Conservation (phyloP, 2,113 vertebrate genomes). For the Coreoperca whiteheadi region DNA sequence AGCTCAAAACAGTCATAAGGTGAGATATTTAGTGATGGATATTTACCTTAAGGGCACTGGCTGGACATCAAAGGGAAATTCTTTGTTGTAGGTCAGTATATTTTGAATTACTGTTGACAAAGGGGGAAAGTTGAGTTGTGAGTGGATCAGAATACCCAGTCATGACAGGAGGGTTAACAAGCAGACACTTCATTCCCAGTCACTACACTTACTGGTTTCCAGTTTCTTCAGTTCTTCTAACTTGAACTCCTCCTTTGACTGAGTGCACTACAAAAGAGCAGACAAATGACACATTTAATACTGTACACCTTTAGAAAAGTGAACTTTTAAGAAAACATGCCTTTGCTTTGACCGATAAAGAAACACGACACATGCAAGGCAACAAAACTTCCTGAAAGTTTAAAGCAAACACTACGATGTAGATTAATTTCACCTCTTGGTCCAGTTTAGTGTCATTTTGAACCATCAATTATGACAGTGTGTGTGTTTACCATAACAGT, state of each 20-base stretch:
- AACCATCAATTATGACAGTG: too few species aligned
- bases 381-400: too few species aligned
- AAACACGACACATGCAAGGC: background rate
- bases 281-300: background rate
- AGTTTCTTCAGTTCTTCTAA: slow-evolving; percentile 97
- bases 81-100: slow-evolving; percentile 96
- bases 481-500: too few species aligned
- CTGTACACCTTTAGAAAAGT: background rate
- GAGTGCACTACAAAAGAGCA: slow-evolving; percentile 86
- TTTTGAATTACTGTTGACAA: slow-evolving; percentile 91
- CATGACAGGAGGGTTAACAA: background rate
- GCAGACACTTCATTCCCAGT: background rate
- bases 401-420: too few species aligned
- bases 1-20: background rate
- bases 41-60: slow-evolving; percentile 95
- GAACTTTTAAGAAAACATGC: background rate
- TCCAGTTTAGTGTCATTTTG: too few species aligned
- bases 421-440: too few species aligned
- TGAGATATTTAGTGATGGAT: background rate
- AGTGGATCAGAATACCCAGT: background rate
- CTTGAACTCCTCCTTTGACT: slow-evolving; percentile 94
- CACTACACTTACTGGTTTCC: slow-evolving; percentile 89
- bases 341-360: background rate
- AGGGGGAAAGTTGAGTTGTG: slow-evolving; percentile 14
- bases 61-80: slow-evolving; percentile 98